Evolutionary conservation across 2,888 invertebrate genomes (phyloP).

Genomic region (Parapristionchus giblindavisi): DNA sequence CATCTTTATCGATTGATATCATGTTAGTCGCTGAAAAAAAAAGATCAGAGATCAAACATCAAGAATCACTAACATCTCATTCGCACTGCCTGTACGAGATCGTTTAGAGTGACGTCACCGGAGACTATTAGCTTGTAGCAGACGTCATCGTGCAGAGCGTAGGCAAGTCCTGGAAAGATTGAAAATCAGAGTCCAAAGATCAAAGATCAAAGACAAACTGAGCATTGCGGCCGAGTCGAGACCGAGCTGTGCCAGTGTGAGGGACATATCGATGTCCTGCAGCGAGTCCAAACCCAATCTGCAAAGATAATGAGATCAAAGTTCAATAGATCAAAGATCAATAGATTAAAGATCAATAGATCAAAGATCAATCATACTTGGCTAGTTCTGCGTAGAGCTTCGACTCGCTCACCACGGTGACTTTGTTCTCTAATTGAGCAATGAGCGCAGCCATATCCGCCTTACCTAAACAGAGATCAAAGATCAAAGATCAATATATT

Average conservation of each 20-base stretch:
- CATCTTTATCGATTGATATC: constrained; percentile 7
- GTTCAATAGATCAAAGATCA: too few species aligned
- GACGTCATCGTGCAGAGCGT: constrained; percentile 14
- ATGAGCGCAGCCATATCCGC: constrained; percentile 9
- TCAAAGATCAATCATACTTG: too few species aligned
- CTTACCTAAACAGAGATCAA: constrained; percentile 17
- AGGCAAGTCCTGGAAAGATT: constrained; percentile 17
- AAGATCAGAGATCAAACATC: too few species aligned
- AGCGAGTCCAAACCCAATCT: too few species aligned
- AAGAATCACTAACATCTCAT: too few species aligned
- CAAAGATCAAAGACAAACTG: constrained; percentile 9
- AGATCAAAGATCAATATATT: not conserved
- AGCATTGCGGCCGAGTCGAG: not conserved
- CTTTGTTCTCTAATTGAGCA: not conserved
- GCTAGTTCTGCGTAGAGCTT: not conserved
- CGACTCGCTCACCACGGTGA: not conserved
- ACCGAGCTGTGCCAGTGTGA: not conserved
- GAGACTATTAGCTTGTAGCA: constrained; percentile 1
- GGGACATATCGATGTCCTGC: constrained; percentile 12
- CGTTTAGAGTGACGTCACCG: constrained; percentile 5
- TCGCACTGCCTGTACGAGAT: not conserved
- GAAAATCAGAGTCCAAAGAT: not conserved
- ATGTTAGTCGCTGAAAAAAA: too few species aligned
- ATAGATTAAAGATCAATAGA: too few species aligned
- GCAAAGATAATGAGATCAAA: not conserved